Conservation (phyloP, 2,797 vertebrate genomes). For the Anabas testudineus region DNA sequence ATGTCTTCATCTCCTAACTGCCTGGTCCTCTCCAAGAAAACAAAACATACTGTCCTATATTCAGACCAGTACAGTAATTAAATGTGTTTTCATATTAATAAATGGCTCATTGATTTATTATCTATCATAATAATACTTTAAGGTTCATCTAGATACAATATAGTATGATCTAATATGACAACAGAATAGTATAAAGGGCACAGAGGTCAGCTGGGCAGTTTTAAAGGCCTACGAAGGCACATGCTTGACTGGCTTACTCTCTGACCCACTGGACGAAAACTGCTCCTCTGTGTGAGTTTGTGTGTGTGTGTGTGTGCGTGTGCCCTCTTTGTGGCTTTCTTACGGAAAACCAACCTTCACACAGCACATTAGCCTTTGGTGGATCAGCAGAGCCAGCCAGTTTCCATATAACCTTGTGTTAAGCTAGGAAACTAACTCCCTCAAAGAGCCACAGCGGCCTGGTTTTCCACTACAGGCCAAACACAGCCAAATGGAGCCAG, state of each 20-base stretch:
- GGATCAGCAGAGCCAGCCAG: slow-evolving; percentile 68
- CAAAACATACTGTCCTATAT: neutral
- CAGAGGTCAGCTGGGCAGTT: slow-evolving; percentile 43
- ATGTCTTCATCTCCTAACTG: no score
- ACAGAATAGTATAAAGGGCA: neutral
- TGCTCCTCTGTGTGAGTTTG: slow-evolving; percentile 33
- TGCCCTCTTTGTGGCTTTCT: slow-evolving; percentile 59
- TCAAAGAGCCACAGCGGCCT: slow-evolving; percentile 54
- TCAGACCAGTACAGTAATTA: no score
- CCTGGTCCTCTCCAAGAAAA: no score
- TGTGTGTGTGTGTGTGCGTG: slow-evolving; percentile 41
- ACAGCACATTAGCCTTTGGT: slow-evolving; percentile 73
- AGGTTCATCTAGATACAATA: no score
- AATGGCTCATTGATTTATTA: no score
- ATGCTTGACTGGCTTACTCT: slow-evolving; percentile 41
- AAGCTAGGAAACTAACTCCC: slow-evolving; percentile 65
- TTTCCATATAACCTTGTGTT: slow-evolving; percentile 70
- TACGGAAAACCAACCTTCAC: slow-evolving; percentile 77
- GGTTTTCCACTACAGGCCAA: slow-evolving; percentile 64
- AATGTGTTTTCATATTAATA: no score
- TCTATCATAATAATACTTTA: no score
- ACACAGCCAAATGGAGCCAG: slow-evolving; percentile 35
- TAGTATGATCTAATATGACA: neutral
- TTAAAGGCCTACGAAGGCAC: neutral
- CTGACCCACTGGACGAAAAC: slow-evolving; percentile 70